phyloP scores from a whole-genome alignment of 2,888 invertebrate genomes.

The Ectemnius continuus region DNA sequence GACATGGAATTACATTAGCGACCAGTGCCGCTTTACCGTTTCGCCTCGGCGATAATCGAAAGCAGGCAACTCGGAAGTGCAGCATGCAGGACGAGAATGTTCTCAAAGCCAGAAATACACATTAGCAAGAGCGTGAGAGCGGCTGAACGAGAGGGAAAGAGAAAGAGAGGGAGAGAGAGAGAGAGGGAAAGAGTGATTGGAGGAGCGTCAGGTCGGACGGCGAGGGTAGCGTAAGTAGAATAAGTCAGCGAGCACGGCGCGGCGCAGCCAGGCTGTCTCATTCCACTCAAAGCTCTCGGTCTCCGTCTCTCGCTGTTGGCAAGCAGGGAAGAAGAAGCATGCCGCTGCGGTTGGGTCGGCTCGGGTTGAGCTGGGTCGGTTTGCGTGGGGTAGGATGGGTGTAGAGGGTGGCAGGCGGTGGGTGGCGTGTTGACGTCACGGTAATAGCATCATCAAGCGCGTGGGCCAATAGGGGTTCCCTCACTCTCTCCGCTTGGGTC shows the following conservation, averaged over 20 bases:
- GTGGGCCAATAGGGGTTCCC: slow-evolving; percentile 63
- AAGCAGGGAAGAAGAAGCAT: background rate
- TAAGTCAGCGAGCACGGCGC: background rate
- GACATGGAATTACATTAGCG: slow-evolving; percentile 23
- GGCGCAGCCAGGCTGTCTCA: slow-evolving; percentile 17
- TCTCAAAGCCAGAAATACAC: slow-evolving; percentile 11
- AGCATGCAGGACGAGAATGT: slow-evolving; percentile 22
- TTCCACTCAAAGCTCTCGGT: background rate
- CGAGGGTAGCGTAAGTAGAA: slow-evolving; percentile 1
- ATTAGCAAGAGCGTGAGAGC: background rate
- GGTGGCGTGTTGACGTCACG: slow-evolving; percentile 61
- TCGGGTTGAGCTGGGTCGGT: slow-evolving; percentile 28
- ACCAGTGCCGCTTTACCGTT: slow-evolving; percentile 31
- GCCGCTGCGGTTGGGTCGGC: slow-evolving; percentile 38
- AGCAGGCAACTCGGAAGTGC: slow-evolving; percentile 22
- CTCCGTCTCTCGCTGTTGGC: slow-evolving; percentile 12
- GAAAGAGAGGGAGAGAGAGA: background rate
- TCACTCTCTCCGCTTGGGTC: slow-evolving; percentile 58
- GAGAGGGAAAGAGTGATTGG: background rate
- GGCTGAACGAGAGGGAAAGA: background rate
- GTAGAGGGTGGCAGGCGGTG: slow-evolving; percentile 35
- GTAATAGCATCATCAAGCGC: slow-evolving; percentile 61
- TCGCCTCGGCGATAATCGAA: slow-evolving; percentile 50
- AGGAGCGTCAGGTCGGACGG: background rate
- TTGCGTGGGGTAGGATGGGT: slow-evolving; percentile 39